Evolutionary conservation across 2,797 vertebrate species (phyloP), one percentile per base, ranked within the genome.

Genomic region (Sebastes umbrosus): DNA sequence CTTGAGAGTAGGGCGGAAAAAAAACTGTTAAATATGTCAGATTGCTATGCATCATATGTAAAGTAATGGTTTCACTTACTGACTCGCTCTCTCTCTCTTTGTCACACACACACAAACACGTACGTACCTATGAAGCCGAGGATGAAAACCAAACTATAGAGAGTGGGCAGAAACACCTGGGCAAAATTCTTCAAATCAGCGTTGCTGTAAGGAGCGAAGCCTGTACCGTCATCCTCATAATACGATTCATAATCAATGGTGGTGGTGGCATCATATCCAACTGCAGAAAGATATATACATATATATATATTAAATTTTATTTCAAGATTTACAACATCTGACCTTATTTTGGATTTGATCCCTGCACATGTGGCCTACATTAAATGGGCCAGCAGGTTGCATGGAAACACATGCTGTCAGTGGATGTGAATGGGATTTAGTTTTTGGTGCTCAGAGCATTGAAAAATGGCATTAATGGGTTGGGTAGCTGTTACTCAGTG

Each of bases 121-220:
- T 22, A 83, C 85, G 24, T 75, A 94, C 97, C 98, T 1, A 90
- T 16, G 29, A 97, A 92, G 16, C 97, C 97, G 0, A 97, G 57
- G 68, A 97, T 90, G 90, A 97, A 97, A 39, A 98, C 96, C 27
- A 97, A 62, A 63, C 80, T 94, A 69, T 97, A 98, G 18, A 98
- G 90, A 0, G 86, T 83, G 1, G 96, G 96, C 80, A 98, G 87
- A 90, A 97, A 97, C 66, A 94, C 88, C 9, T 24, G 70, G 64
- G 90, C 85, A n/a, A 98, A 97, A 0, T 50, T 46, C 32, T 2
- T 94, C 69, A 95, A 18, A 0, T 58, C 75, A 8, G 16, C 34
- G 22, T 89, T 25, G 25, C 25, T 25, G 25, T 1, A 3, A 2
- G 83, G 93, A 82, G 14, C 0, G 27, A 1, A 3, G 9, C 0